phyloP scores from a whole-genome alignment of 2,113 vertebrate species.

The Syngnathus floridae region DNA sequence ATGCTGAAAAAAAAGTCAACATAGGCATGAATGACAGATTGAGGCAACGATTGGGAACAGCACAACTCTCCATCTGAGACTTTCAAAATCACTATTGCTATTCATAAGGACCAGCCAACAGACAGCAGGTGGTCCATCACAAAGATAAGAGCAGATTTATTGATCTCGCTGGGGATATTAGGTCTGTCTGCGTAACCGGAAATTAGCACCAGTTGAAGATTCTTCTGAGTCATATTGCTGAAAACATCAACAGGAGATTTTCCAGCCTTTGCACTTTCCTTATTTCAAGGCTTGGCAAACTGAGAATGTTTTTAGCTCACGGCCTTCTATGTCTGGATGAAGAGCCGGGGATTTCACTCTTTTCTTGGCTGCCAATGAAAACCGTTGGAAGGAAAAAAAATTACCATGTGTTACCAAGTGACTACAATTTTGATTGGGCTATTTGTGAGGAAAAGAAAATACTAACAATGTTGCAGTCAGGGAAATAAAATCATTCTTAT shows the following conservation, averaged over 20 bases:
- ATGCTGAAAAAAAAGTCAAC: not conserved
- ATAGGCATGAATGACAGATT: conserved; percentile 3
- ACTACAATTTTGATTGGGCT: conserved; percentile 31
- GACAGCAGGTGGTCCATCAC: conserved; percentile 33
- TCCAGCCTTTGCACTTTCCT: conserved; percentile 9
- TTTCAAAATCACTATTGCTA: conserved; percentile 9
- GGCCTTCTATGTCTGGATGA: conserved; percentile 7
- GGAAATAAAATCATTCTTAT: not conserved
- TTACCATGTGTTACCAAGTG: conserved; percentile 18
- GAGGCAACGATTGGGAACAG: conserved; percentile 4
- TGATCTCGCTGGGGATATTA: conserved; percentile 51
- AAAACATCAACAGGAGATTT: not conserved
- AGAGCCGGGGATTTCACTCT: conserved; percentile 31
- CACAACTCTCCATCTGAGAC: not conserved
- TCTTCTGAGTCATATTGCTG: conserved; percentile 2
- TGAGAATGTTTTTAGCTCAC: conserved; percentile 12
- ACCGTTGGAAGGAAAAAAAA: conserved; percentile 28
- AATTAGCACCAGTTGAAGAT: conserved; percentile 42
- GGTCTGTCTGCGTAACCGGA: conserved; percentile 36
- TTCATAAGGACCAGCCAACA: conserved; percentile 32
- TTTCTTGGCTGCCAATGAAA: conserved; percentile 35
- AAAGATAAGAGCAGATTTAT: conserved; percentile 48
- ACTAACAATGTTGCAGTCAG: conserved; percentile 19
- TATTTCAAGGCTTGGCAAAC: conserved; percentile 17
- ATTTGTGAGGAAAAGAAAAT: conserved; percentile 29